Conservation (phyloP, 2,888 invertebrate genomes). For the Meganola albula region DNA sequence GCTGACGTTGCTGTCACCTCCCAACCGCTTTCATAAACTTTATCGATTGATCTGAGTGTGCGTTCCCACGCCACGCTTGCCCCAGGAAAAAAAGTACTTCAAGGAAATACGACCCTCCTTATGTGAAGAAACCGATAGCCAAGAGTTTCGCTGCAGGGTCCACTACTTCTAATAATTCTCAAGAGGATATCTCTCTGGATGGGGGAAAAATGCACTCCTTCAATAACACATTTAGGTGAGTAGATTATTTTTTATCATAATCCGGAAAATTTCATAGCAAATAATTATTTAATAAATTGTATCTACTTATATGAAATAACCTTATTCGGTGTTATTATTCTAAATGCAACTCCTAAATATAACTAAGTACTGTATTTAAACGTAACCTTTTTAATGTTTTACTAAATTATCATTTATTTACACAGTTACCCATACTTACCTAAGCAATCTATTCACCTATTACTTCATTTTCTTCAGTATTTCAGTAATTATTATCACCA, state of each 20-base stretch:
- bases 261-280: too few species aligned
- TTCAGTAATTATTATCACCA: too few species aligned
- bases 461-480: too few species aligned
- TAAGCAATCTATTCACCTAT: too few species aligned
- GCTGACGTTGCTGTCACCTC: conserved; percentile 22
- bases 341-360: too few species aligned
- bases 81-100: conserved; percentile 92
- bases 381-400: too few species aligned
- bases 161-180: conserved; percentile 84
- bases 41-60: conserved; percentile 78
- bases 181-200: conserved; percentile 88
- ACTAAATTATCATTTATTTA: conserved; percentile 11
- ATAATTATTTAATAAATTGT: too few species aligned
- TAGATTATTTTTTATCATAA: conserved; percentile 18
- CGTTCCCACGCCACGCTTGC: conserved; percentile 76
- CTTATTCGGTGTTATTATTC: too few species aligned
- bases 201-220: conserved; percentile 90
- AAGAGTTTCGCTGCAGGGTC: conserved; percentile 83
- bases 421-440: conserved; percentile 26
- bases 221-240: conserved; percentile 87
- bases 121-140: conserved; percentile 88
- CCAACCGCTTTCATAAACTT: conserved; percentile 57
- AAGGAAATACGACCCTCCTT: conserved; percentile 92
- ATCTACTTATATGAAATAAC: too few species aligned
- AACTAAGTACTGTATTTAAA: conserved; percentile 6